Evolutionary conservation across 2,888 invertebrate species (phyloP), one percentile per base, ranked within the genome.

Genomic region (Frankliniella fusca): DNA sequence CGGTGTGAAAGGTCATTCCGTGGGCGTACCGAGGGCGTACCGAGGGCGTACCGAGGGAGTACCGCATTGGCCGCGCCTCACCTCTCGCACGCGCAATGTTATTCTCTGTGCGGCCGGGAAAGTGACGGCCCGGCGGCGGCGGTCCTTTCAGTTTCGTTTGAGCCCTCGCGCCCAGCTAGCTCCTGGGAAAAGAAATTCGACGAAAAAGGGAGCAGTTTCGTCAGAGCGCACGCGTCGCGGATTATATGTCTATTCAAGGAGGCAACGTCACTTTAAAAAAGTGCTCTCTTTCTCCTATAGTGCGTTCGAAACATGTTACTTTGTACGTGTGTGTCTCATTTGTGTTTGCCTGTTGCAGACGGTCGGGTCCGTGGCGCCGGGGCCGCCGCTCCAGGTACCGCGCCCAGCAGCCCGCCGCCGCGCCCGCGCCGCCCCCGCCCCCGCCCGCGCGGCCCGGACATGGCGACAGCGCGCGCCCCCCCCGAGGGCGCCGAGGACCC

Each of bases 331-430:
- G 38, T 38, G 38, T 38, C 38, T 38, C 38, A 38, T 5, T 38
- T 38, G 38, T 38, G 38, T 5, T 38, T 38, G 20, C 23, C 23
- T 8, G 70, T 70, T 70, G 70, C 70, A 70, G 70, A 70, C 70
- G 70, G 70, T 70, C 70, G 23, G 70, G 70, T 20, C 70, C 70
- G 70, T 70, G 70, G 70, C 70, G 70, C 20, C 70, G 70, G 70
- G 70, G 70, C 70, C 70, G 70, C n/a, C 70, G 70, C 70, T 70
- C n/a, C 23, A 70, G 23, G 70, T 20, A 23, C n/a, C 70, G 70
- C 23, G 23, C 23, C n/a, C 70, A 9, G n/a, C 65, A 70, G 70
- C 70, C 23, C 70, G 70, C n/a, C 70, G 1, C 3, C n/a, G 9
- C 70, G 70, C 70, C 70, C 23, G 23, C 70, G 23, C 70, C n/a